Conservation (phyloP, 2,113 vertebrate species). For the Bettongia penicillata region DNA sequence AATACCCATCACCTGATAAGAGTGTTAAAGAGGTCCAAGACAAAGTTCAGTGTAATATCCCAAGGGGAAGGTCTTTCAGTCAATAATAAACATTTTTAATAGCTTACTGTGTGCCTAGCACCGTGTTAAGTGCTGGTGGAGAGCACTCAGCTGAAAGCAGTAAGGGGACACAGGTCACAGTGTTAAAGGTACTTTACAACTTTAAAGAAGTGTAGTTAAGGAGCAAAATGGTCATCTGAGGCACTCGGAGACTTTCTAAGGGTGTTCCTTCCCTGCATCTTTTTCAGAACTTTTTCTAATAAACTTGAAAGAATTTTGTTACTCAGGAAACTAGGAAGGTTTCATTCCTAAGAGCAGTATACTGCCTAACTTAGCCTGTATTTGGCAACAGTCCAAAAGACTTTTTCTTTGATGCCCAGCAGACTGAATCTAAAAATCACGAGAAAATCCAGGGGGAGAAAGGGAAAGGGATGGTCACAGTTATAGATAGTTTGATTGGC, state of each 20-base stretch:
- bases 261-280: neutral
- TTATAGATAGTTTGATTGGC: neutral
- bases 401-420: neutral
- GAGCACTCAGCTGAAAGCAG: neutral
- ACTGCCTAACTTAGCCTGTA: neutral
- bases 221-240: neutral
- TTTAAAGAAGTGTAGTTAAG: neutral
- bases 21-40: neutral
- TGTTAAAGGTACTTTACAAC: neutral
- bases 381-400: neutral
- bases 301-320: neutral
- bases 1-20: neutral
- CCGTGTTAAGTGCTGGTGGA: neutral
- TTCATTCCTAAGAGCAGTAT: neutral
- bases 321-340: neutral
- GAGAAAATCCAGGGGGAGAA: neutral
- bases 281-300: neutral
- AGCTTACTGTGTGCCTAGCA: neutral
- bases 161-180: neutral
- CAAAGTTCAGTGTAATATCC: neutral
- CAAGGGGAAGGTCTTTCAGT: neutral
- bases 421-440: neutral
- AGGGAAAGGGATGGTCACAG: neutral
- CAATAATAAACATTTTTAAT: neutral
- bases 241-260: neutral